Percentiles rank a stretch among this genome's conserved stretches.
Conservation (phyloP, 2,888 invertebrate species). For the Ceriagrion tenellum region DNA sequence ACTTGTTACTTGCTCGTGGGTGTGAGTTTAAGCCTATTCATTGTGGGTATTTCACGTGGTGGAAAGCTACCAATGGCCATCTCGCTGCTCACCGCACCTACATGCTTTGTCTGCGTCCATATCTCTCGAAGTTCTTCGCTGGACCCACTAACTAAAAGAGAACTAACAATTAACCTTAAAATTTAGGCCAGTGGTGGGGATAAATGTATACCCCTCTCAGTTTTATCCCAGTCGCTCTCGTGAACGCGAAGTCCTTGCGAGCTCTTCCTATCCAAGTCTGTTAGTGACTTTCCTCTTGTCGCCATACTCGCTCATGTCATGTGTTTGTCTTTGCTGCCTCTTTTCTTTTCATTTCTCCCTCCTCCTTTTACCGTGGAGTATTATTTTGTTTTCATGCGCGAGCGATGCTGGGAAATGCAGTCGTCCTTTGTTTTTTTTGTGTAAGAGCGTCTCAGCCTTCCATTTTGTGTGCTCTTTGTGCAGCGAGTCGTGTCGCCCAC, state of each 20-base stretch:
- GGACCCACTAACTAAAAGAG: background rate
- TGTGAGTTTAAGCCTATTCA: background rate
- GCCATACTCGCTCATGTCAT: background rate
- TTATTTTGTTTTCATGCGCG: conserved; percentile 15
- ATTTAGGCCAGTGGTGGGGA: background rate
- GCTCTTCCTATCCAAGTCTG: background rate
- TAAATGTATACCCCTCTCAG: background rate
- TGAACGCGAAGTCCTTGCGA: background rate
- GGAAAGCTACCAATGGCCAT: background rate
- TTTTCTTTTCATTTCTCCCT: background rate
- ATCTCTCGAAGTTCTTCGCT: background rate
- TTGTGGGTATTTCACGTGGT: background rate
- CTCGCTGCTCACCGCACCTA: background rate
- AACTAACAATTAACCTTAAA: background rate
- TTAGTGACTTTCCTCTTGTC: background rate
- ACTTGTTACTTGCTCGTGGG: background rate
- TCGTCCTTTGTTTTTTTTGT: background rate
- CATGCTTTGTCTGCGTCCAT: background rate
- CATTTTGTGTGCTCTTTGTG: conserved; percentile 15
- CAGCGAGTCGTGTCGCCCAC: background rate
- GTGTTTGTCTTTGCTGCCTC: background rate
- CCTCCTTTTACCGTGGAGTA: background rate
- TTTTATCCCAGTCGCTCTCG: background rate
- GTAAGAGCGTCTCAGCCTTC: background rate
- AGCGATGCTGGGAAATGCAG: conserved; percentile 3